These are phyloP conservation scores for Noctua janthina DNA, from an alignment of 2,888 invertebrate genomes.

Conservation along the genomic window DNA sequence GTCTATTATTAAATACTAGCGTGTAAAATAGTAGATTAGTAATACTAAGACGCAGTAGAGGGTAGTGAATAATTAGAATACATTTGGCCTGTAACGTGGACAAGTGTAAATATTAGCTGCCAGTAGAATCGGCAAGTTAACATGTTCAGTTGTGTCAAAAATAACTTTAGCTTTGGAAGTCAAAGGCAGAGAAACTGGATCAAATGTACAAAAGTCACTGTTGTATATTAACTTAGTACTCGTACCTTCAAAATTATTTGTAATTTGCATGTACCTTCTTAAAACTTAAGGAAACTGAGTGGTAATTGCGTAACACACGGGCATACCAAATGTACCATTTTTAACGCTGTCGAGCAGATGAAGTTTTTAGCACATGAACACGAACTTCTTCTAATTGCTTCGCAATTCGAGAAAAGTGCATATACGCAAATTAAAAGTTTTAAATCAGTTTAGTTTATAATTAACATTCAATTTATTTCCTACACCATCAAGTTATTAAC, in stretches of 20 bases:
- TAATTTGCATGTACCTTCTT: no score
- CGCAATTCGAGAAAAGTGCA: not conserved
- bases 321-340: not conserved
- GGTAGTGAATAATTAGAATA: constrained; percentile 23
- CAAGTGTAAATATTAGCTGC: not conserved
- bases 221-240: no score
- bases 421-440: not conserved
- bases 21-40: not conserved
- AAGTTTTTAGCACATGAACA: not conserved
- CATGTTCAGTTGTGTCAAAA: no score
- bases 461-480: not conserved
- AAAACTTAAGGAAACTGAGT: no score
- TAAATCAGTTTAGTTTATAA: not conserved
- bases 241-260: no score
- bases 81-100: not conserved
- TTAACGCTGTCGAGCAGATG: not conserved
- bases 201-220: no score
- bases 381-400: not conserved
- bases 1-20: not conserved
- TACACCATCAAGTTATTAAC: not conserved
- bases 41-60: not conserved
- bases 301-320: no score
- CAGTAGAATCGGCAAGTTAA: no score
- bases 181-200: no score
- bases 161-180: no score